Percentiles rank a stretch among this genome's conserved stretches.
These are phyloP conservation scores for Acanthacorydalis orientalis DNA, from an alignment of 2,888 invertebrate genomes.

Conservation along the genomic window DNA sequence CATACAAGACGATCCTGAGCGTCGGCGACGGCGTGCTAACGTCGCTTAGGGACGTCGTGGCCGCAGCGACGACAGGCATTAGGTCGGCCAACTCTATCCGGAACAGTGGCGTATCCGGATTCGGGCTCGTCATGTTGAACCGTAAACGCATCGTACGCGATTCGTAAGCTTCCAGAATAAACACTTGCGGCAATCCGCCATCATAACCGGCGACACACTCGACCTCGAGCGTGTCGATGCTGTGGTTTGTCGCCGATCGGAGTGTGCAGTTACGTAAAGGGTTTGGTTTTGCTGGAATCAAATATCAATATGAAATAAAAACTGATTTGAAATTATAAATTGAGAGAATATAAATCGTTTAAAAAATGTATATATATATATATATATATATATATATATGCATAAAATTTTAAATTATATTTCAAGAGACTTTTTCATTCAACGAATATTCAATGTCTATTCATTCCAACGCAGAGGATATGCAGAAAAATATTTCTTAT, in stretches of 20 bases:
- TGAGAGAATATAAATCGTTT: too few species aligned
- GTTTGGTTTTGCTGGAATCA: conserved; percentile 52
- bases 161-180: conserved; percentile 68
- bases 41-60: conserved; percentile 17
- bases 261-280: conserved; percentile 76
- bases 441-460: too few species aligned
- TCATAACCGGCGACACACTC: conserved; percentile 80
- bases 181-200: conserved; percentile 74
- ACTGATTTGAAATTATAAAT: too few species aligned
- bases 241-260: conserved; percentile 44
- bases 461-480: too few species aligned
- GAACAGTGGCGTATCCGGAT: conserved; percentile 40
- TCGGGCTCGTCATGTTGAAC: conserved; percentile 47
- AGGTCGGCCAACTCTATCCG: conserved; percentile 45
- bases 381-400: too few species aligned
- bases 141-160: conserved; percentile 51
- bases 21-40: conserved; percentile 33
- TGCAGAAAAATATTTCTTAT: too few species aligned
- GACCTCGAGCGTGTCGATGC: conserved; percentile 47
- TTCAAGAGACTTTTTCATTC: too few species aligned
- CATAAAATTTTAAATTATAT: too few species aligned
- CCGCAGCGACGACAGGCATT: conserved; percentile 23
- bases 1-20: conserved; percentile 62
- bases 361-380: too few species aligned
- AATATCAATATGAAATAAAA: conserved; percentile 6